These are phyloP conservation scores for Apolygus lucorum DNA, from an alignment of 1,140 invertebrate species.

Conservation along the genomic window DNA sequence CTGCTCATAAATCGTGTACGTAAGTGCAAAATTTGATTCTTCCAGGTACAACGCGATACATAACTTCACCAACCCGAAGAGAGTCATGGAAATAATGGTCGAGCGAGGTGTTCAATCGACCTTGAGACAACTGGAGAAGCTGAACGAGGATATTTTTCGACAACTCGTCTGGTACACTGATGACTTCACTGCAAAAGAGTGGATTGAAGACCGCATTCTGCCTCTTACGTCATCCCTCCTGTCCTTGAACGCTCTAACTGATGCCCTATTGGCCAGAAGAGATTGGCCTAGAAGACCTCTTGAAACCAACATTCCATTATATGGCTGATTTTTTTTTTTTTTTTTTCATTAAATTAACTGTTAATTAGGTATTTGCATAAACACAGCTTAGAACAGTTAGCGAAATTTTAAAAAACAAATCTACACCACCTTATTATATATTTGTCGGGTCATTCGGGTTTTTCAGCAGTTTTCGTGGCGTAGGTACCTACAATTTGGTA, in stretches of 20 bases:
- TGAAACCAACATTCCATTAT: not conserved
- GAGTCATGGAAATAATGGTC: slow-evolving; percentile 23
- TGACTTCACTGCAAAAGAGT: slow-evolving; percentile 25
- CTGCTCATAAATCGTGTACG: too few species aligned
- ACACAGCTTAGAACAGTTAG: too few species aligned
- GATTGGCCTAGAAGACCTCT: slow-evolving; percentile 28
- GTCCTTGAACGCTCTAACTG: slow-evolving; percentile 8
- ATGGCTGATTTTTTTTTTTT: not conserved
- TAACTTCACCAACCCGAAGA: slow-evolving; percentile 24
- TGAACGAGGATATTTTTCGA: slow-evolving; percentile 17
- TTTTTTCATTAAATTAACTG: too few species aligned
- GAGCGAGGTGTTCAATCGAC: slow-evolving; percentile 11
- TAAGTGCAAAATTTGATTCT: too few species aligned
- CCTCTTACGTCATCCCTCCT: slow-evolving; percentile 22
- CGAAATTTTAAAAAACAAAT: too few species aligned
- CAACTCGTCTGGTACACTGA: slow-evolving; percentile 21
- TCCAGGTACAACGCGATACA: slow-evolving; percentile 24
- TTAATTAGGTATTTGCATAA: too few species aligned
- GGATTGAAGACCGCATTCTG: slow-evolving; percentile 27
- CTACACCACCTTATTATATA: too few species aligned
- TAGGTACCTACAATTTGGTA: too few species aligned
- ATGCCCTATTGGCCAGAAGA: slow-evolving; percentile 23
- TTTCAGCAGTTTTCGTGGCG: too few species aligned
- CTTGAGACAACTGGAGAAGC: slow-evolving; percentile 17
- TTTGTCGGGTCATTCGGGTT: too few species aligned